phyloP scores from a whole-genome alignment of 1,140 invertebrate species.

The Triops longicaudatus region DNA sequence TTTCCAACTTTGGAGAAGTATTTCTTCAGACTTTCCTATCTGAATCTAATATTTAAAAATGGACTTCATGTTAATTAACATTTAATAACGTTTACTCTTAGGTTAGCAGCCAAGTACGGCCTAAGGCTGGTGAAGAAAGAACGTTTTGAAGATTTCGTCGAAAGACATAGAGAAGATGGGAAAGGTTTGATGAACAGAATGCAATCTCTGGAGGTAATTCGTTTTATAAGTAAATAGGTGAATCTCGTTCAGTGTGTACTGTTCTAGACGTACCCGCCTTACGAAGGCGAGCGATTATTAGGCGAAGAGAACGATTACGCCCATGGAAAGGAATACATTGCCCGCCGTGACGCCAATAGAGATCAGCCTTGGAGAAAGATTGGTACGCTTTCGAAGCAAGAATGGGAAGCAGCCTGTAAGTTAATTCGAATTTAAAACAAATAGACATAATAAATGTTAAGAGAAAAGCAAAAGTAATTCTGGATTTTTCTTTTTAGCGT shows the following conservation, averaged over 20 bases:
- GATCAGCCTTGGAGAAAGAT: slow-evolving; percentile 38
- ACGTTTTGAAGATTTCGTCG: slow-evolving; percentile 73
- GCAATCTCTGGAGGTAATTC: slow-evolving; percentile 57
- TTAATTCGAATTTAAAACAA: slow-evolving; percentile 31
- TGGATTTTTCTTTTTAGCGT: slow-evolving; percentile 52
- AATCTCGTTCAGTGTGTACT: background rate
- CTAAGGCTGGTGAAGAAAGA: slow-evolving; percentile 64
- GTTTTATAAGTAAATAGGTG: slow-evolving; percentile 4
- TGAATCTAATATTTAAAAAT: too few species aligned
- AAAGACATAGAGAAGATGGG: slow-evolving; percentile 53
- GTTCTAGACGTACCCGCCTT: slow-evolving; percentile 57
- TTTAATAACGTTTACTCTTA: too few species aligned
- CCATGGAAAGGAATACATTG: slow-evolving; percentile 53
- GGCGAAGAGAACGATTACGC: slow-evolving; percentile 58
- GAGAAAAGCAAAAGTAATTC: slow-evolving; percentile 25
- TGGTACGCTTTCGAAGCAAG: slow-evolving; percentile 74
- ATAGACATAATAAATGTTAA: slow-evolving; percentile 27
- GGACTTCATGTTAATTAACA: too few species aligned
- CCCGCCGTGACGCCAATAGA: slow-evolving; percentile 40
- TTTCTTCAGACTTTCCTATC: too few species aligned
- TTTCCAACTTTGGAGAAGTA: slow-evolving; percentile 76
- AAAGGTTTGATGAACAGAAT: slow-evolving; percentile 60
- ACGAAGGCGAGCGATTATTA: slow-evolving; percentile 46
- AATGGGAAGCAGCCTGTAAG: slow-evolving; percentile 90
- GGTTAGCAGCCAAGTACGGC: slow-evolving; percentile 68